A percentile compares a stretch with the other conserved stretches of the same genome.
phyloP scores from a whole-genome alignment of 2,113 vertebrate genomes.

The Austrofundulus limnaeus region DNA sequence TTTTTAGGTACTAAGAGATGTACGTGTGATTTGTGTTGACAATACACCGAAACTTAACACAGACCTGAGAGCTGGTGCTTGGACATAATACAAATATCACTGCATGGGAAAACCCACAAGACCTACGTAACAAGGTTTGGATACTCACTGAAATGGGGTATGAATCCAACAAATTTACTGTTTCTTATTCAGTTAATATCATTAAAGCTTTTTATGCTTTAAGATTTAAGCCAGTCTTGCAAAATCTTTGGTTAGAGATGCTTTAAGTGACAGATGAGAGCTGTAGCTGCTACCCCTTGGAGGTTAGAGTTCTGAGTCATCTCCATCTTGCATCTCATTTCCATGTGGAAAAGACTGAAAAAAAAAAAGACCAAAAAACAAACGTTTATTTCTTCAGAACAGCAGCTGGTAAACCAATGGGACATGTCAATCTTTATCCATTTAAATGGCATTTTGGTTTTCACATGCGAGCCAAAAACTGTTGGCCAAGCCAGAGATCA shows the following conservation, averaged over 20 bases:
- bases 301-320: background rate
- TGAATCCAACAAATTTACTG: no score
- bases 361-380: background rate
- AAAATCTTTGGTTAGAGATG: background rate
- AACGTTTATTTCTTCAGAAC: background rate
- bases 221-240: background rate
- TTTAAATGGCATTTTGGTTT: background rate
- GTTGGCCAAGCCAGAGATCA: background rate
- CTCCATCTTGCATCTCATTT: background rate
- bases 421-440: background rate
- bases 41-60: constrained; percentile 31
- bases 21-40: constrained; percentile 31
- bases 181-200: background rate
- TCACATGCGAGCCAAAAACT: background rate
- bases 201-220: background rate
- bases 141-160: no score
- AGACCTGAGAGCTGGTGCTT: constrained; percentile 4
- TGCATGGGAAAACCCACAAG: background rate
- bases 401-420: background rate
- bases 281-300: background rate
- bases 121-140: no score
- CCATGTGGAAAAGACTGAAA: background rate
- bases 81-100: background rate
- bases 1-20: constrained; percentile 21
- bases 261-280: background rate